Evolutionary conservation across 2,113 vertebrate species (phyloP), one percentile per base, ranked within the genome.

Genomic region (Poicephalus meyeri): DNA sequence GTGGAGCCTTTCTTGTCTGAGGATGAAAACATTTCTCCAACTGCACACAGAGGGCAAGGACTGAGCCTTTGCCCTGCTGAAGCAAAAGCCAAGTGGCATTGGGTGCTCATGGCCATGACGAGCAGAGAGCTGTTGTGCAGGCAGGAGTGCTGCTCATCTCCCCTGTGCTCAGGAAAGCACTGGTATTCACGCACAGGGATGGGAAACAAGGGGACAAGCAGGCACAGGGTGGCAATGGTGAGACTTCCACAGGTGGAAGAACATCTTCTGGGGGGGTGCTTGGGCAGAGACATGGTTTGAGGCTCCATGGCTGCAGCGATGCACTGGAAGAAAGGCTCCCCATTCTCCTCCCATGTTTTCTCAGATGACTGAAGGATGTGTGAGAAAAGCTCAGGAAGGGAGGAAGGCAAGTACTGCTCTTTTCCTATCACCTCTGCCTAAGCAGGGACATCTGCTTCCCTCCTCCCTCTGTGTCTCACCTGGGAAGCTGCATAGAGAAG

Each of bases 1-100:
- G 96, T 95, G 94, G 95, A 95, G 89, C 80, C 55, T 41, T 95
- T 92, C 44, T 90, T 37, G 72, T 79, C 31, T 49, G 73, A 93
- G 76, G 83, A 86, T 72, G 56, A 92, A 96, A 96, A 94, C 79
- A 88, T 88, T 80, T 80, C 49, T 70, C 58, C 73, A 47, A 86
- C 55, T 28, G 42, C 60, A 33, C 42, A 80, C 18, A 86, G 76
- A 91, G 42, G 61, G 41, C 64, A 77, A 80, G 72, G 55, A 71
- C 35, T 1, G 2, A 91, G 72, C 42, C 60, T 49, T 56, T 49
- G 31, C 26, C 44, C 16, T 39, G 50, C 53, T 26, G 24, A 52
- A 69, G 44, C 80, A 55, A 66, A 88, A n/a, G 50, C 33, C 4
- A 4, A 68, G 65, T 12, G 39, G 11, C 10, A 1, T 33, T 41